Evolutionary conservation across 1,140 invertebrate genomes (phyloP).

Genomic region (Aphelinus atriplicis): DNA sequence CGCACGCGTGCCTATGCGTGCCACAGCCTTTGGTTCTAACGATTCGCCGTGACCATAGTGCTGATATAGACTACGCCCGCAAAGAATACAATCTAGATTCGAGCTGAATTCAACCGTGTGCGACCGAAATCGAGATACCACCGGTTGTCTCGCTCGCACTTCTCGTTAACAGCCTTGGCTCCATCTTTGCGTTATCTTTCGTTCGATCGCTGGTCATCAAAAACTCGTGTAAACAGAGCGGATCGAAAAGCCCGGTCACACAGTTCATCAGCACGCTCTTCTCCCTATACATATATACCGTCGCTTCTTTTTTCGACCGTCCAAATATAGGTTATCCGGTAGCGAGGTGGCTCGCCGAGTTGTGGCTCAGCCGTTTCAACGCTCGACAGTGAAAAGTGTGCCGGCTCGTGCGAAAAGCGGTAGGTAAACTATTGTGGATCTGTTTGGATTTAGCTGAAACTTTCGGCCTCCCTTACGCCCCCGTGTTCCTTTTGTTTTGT

Average conservation of each 20-base stretch:
- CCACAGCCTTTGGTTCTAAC: too few relatives aligned
- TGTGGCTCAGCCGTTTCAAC: conserved; percentile 3
- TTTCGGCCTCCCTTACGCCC: background rate
- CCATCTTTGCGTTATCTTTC: background rate
- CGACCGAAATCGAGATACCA: too few relatives aligned
- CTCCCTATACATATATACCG: conserved; percentile 29
- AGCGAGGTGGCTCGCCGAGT: background rate
- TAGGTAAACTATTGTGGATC: conserved; percentile 1
- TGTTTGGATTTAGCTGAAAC: background rate
- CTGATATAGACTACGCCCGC: too few relatives aligned
- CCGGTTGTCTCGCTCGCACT: too few relatives aligned
- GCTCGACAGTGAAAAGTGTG: background rate
- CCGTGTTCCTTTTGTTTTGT: background rate
- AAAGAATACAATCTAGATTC: too few relatives aligned
- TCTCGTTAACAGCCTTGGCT: background rate
- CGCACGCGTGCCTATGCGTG: too few relatives aligned
- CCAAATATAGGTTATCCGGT: conserved; percentile 12
- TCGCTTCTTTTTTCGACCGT: conserved; percentile 15
- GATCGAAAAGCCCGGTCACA: too few relatives aligned
- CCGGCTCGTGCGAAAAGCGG: background rate
- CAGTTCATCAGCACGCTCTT: too few relatives aligned
- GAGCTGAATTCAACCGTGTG: too few relatives aligned
- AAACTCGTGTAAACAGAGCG: too few relatives aligned
- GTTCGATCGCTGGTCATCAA: conserved; percentile 23
- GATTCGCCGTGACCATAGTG: too few relatives aligned